Base-by-base conservation (phyloP, 2,888 invertebrate genomes). In the Zootermopsis nevadensis region DNA sequence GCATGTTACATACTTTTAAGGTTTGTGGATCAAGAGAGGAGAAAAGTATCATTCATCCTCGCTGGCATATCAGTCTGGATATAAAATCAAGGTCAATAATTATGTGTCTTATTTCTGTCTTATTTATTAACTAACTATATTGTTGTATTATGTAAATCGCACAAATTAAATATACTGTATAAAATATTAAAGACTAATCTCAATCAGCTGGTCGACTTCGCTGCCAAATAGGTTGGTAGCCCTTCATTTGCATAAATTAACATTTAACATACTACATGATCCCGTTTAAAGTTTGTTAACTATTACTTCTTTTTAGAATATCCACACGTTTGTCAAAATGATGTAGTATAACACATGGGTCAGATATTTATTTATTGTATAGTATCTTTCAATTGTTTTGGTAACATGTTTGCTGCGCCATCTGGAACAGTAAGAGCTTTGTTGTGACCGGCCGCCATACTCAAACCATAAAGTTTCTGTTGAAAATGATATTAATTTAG, bases 371-470 rank as follows among this genome's bases (percentile, higher is more conserved):
- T 69, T 19, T 22, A 8, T 77, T 79, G 79, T 55, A 31, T 53
- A 15, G 8, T 79, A 30, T 53, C 24, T 33, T 79, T 79, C 79
- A 53, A 53, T 53, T 79, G 53, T 55, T 79, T 55, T 53, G 12
- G 60, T 48, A 76, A 55, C 80, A 81, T 33, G 66, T 76, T 81
- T 74, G 19, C 53, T 83, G 81, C 83, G 83, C 79, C 83, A 85
- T 81, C 80, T 83, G 55, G 35, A 82, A 82, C 80, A 42, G 69
- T 74, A 77, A n/a, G 19, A 60, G 60, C 48, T 84, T 84, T 84
- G 84, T 85, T 84, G 84, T 82, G 82, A 72, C 80, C 92, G 92
- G 92, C 93, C 91, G 93, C 93, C 93, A 93, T 93, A 93, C 92
- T 93, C 92, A 93, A 93, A 93, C 93, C 93, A 93, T 92, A 92